These are phyloP conservation scores for Melikaiella ostensackeni DNA, from an alignment of 2,888 invertebrate species.

Conservation along the genomic window DNA sequence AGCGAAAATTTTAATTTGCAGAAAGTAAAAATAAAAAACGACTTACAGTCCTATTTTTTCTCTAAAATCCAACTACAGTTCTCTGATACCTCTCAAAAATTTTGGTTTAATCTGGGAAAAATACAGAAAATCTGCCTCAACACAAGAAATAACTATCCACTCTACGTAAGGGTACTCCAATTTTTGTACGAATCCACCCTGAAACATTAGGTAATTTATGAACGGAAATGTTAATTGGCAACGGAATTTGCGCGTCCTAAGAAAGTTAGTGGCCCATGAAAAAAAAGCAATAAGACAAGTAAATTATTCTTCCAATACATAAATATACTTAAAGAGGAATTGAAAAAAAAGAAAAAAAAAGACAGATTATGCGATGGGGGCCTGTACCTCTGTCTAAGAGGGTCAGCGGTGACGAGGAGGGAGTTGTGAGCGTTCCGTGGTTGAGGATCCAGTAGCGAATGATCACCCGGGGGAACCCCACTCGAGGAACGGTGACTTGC, in stretches of 20 bases:
- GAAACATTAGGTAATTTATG: neutral
- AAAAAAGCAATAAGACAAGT: slow-evolving; percentile 47
- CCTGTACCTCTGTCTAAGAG: slow-evolving; percentile 79
- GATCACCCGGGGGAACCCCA: slow-evolving; percentile 76
- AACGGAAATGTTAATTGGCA: slow-evolving; percentile 18
- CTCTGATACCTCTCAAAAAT: no score
- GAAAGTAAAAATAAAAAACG: no score
- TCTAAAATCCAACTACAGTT: no score
- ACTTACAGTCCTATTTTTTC: no score
- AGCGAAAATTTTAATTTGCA: no score
- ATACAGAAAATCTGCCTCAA: no score
- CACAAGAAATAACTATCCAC: no score
- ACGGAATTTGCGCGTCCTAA: slow-evolving; percentile 63
- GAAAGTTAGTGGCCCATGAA: slow-evolving; percentile 71
- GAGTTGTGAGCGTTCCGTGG: slow-evolving; percentile 80
- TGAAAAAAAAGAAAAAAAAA: slow-evolving; percentile 40
- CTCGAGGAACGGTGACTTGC: slow-evolving; percentile 78
- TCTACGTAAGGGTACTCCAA: no score
- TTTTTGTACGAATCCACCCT: neutral
- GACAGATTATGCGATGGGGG: slow-evolving; percentile 56
- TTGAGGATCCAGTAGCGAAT: slow-evolving; percentile 77
- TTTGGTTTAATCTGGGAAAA: no score
- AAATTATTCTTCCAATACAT: slow-evolving; percentile 45
- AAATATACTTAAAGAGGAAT: slow-evolving; percentile 29
- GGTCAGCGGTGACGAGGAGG: slow-evolving; percentile 80